Evolutionary conservation across 2,888 invertebrate genomes (phyloP), one percentile per base, ranked within the genome.

Genomic region (Petrophora chlorosata): DNA sequence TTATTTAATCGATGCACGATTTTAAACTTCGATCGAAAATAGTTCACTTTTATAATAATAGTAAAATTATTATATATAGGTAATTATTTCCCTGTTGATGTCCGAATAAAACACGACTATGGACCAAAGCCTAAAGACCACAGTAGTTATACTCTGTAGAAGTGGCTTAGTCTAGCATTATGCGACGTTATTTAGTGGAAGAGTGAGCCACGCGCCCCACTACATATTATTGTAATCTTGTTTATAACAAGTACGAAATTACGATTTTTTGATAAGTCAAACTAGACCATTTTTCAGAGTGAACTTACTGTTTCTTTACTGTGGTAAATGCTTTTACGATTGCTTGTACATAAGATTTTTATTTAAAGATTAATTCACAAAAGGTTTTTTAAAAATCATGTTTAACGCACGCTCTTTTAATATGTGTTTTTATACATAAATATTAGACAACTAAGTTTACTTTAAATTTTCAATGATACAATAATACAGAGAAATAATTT

Each of bases 11-110:
- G 48, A 50, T 48, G 43, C 59, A 59, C 56, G 56, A 45, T 16
- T 56, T 53, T 51, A 53, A 49, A 50, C 25, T 54, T 46, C 47
- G 43, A 59, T 59, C 53, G 56, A 59, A 46, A 56, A 51, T 56
- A 47, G 45, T 42, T 43, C 42, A 52, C 46, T 30, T 26, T 53
- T 43, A 38, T 29, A 23, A 25, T 48, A 48, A 53, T 51, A 53
- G 51, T 44, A 51, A 44, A 48, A 59, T 49, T 53, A 56, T 46
- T 25, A 28, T 47, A 46, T 25, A 28, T 47, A 46, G 29, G 30
- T 41, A 43, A 41, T 51, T 13, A 30, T 43, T 55, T 13, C 15
- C 30, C 48, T 29, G n/a, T 51, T 45, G 16, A 45, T 34, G 29
- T 42, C 36, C 25, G 38, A 40, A 25, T 43, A 23, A 23, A 32